Evolutionary conservation across 2,797 vertebrate genomes (phyloP), one percentile per base, ranked within the genome.

Genomic region (Esox masquinongy): DNA sequence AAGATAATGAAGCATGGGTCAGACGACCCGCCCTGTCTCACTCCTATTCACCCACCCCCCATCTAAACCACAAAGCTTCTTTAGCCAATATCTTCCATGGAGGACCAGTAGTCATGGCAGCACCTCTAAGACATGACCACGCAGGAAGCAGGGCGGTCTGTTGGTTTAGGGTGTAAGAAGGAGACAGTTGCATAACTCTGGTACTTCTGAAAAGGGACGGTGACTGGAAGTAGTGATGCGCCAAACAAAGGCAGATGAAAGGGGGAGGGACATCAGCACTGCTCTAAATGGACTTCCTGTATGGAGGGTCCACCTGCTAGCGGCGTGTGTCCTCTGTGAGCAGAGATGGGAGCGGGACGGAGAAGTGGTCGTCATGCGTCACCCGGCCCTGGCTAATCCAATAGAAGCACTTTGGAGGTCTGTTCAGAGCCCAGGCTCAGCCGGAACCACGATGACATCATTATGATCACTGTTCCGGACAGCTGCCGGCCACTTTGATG

Each of bases 1-100:
- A 79, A 51, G 76, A 86, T 82, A 87, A 88, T 84, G 83, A 80
- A 78, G 77, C 82, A 26, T 12, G 82, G 86, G 84, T 87, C 87
- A 82, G 76, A 81, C 77, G 79, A 79, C 82, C 73, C 80, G 63
- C 49, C 82, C 82, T 81, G 81, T 15, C 78, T 76, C 4, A 81
- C 75, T 50, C 74, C 67, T 39, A 79, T 68, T 81, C 75, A 12
- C 4, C 2, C 53, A 66, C 9, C 77, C 64, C 5, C 53, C 68
- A 84, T 74, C 81, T 34, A 19, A 74, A 80, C 70, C 36, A 85
- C 77, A 81, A 80, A 82, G 81, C 7, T 74, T 39, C 36, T 74
- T 74, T 29, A 72, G 80, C 69, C 71, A 73, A 85, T 79, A 73
- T 79, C 75, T 73, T 79, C 67, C 74, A 17, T 64, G 16, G n/a